Base-by-base conservation (phyloP, 1,140 invertebrate species). In the Drosophila cardini region DNA sequence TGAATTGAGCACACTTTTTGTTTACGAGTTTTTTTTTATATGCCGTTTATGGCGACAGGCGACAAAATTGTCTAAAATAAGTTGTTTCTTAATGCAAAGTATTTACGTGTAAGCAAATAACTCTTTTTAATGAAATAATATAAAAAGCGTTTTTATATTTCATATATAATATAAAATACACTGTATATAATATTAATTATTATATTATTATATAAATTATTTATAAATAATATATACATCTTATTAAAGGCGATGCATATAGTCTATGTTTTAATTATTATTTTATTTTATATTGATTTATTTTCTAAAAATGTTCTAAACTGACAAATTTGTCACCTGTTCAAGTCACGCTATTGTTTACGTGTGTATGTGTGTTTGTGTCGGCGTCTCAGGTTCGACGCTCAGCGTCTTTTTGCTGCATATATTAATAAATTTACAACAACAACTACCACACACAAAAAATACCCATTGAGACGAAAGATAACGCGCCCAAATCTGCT, bases 341-440 rank as follows among this genome's bases (percentile, higher is more conserved):
- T 1, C 34, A 40, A 45, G 42, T 13, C 53, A 36, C 42, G 43
- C 15, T 48, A 26, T 26, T 3, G 1, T 4, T 3, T 26, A 26
- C 21, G 21, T 26, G 1, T 4, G 21, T 32, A n/a, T 40, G 34
- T 65, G 2, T 52, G 61, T 72, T 42, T 73, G 52, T 62, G 45
- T 62, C 65, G 69, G 60, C 26, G 48, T 34, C 48, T 57, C 70
- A 56, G 73, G 62, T 64, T 76, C 50, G 46, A 30, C 62, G 40
- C 46, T 38, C 16, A 57, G 18, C 53, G 13, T 40, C 40, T 45
- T 58, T 40, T 58, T 65, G 56, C 62, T 79, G 84, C 76, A 83
- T 76, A 79, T 72, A 79, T 81, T 82, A 86, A 86, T 82, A 82
- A 76, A 82, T 78, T 78, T 64, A 63, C 50, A 46, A 32, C 46